Percentiles rank a stretch among this genome's conserved stretches.
Evolutionary conservation across 2,113 vertebrate genomes (phyloP).

Genomic region (Panthera tigris): DNA sequence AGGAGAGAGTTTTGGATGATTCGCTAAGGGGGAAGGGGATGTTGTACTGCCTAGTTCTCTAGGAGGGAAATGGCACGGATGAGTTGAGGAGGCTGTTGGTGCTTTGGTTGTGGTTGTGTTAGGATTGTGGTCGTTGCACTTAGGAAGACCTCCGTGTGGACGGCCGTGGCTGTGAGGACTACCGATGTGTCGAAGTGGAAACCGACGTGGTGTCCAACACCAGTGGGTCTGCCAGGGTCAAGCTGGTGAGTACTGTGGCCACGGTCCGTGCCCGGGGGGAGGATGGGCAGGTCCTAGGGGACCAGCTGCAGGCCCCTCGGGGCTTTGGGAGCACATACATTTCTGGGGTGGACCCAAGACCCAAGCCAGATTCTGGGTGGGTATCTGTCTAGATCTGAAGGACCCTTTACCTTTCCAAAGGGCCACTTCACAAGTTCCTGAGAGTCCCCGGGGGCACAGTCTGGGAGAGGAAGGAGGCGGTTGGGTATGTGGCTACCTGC

Average conservation of each 20-base stretch:
- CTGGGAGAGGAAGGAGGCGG: not conserved
- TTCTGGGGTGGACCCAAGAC: not conserved
- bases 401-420: not conserved
- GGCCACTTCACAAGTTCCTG: not conserved
- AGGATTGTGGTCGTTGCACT: not conserved
- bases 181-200: constrained; percentile 95
- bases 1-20: not conserved
- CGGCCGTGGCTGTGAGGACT: constrained; percentile 96
- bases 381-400: not conserved
- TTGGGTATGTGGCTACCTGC: not conserved
- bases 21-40: not conserved
- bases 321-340: not conserved
- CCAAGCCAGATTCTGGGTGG: not conserved
- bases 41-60: not conserved
- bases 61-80: accelerated
- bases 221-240: constrained; percentile 96
- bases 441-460: not conserved
- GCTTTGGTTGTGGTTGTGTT: not conserved
- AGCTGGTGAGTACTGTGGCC: constrained; percentile 87
- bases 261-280: not conserved
- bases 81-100: not conserved
- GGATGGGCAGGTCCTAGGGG: not conserved
- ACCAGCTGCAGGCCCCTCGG: not conserved
- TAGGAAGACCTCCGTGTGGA: constrained; percentile 97
- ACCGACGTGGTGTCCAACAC: constrained; percentile 98